Conservation (phyloP, 1,140 invertebrate species). For the Calycopis cecrops region DNA sequence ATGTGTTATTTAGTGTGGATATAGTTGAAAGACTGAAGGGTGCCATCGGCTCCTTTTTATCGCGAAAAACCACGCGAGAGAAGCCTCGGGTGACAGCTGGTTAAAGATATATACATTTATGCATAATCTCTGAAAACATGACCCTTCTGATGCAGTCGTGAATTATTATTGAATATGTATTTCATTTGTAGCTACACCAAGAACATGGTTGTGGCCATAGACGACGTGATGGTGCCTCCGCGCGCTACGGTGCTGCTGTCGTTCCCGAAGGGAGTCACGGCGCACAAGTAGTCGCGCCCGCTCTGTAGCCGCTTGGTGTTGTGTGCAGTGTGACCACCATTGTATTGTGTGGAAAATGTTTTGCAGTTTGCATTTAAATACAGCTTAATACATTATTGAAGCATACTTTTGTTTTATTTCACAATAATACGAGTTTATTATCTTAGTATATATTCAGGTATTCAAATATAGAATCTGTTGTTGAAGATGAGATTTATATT, state of each 20-base stretch:
- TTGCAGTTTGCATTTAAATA: constrained; percentile 28
- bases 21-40: too few relatives aligned
- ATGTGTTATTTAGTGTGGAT: too few relatives aligned
- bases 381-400: constrained; percentile 18
- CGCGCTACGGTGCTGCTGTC: background rate
- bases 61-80: too few relatives aligned
- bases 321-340: constrained; percentile 2
- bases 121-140: too few relatives aligned
- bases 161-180: constrained; percentile 4
- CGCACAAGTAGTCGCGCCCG: constrained; percentile 6
- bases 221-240: constrained; percentile 40
- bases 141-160: too few relatives aligned
- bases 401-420: constrained; percentile 13
- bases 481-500: too few relatives aligned
- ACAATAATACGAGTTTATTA: too few relatives aligned
- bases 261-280: constrained; percentile 8
- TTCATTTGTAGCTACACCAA: constrained; percentile 46
- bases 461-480: too few relatives aligned
- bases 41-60: too few relatives aligned
- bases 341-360: constrained; percentile 29
- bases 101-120: too few relatives aligned
- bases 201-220: constrained; percentile 29
- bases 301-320: constrained; percentile 12
- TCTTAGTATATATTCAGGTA: too few relatives aligned
- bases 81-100: too few relatives aligned